Evolutionary conservation across 2,113 vertebrate genomes (phyloP), one percentile per base, ranked within the genome.

Genomic region (Gopherus evgoodei): DNA sequence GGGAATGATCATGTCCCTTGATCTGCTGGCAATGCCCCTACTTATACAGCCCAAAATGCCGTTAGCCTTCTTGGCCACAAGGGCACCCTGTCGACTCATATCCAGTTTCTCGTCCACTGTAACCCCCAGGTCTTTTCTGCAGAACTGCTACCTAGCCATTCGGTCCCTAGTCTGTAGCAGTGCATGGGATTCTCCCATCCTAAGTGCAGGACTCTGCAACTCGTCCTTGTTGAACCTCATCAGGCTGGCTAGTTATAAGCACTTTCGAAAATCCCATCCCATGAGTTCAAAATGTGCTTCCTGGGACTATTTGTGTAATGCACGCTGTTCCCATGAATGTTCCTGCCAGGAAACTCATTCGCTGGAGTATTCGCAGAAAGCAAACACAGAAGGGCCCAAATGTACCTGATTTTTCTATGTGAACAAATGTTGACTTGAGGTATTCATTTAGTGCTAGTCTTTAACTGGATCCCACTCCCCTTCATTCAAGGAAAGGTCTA

Each of bases 351-450:
- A 89, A 11, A 54, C 42, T 44, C 5, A n/a, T n/a, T 83, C 22
- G 11, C 31, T 87, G 88, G 22, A 76, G 25, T 11, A 44, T 6
- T 27, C 25, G 11, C 72, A 76, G 72, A 57, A n/a, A 93, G 27
- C 5, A 2, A 4, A 2, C 47, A 5, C 1, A 65, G 79, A 91
- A 53, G 5, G 9, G 11, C 5, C 86, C 6, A n/a, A 0, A 0
- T 11, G 10, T 6, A 13, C 11, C 6, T 0, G 0, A 17, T 53
- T 25, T 69, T 81, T 79, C 79, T 81, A 25, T 47, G 27, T 0
- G 0, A 56, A 88, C 38, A 0, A 0, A 29, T 62, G 50, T 4
- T 50, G 78, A 16, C 17, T 21, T 19, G 1, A 62, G 38, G 42
- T 10, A n/a, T 53, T 69, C 42, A 25, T 19, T 84, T 81, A 50